These are phyloP conservation scores for Dryobotodes eremita DNA, from an alignment of 2,888 invertebrate genomes.

Conservation along the genomic window DNA sequence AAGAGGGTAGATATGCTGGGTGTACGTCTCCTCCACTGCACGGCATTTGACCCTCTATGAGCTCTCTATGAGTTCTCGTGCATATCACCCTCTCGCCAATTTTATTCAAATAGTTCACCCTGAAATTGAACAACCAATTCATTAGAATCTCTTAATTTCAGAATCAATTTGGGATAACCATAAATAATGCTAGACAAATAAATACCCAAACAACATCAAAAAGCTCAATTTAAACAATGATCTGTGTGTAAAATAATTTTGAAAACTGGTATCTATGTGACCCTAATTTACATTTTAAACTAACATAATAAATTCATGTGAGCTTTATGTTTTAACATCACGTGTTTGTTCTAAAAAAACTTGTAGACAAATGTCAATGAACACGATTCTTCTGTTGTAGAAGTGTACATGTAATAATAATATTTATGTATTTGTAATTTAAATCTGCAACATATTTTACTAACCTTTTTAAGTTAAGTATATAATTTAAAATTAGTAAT, in stretches of 20 bases:
- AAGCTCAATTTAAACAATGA: not conserved
- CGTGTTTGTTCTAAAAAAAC: conserved; percentile 9
- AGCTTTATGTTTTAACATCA: conserved; percentile 9
- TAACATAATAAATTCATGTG: conserved; percentile 4
- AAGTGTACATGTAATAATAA: not conserved
- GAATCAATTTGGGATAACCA: not conserved
- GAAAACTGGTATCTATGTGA: conserved; percentile 12
- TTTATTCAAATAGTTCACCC: not conserved
- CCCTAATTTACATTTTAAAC: conserved; percentile 21
- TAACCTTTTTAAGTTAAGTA: not conserved
- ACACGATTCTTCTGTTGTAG: not conserved
- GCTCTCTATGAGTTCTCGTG: not conserved
- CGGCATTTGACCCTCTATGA: too few species aligned
- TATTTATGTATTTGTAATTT: too few species aligned
- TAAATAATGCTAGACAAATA: not conserved
- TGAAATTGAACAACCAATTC: not conserved
- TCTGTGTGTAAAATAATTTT: not conserved
- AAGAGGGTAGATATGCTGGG: too few species aligned
- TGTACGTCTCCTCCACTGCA: too few species aligned
- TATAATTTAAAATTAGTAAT: not conserved
- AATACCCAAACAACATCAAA: not conserved
- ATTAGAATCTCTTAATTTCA: too few species aligned
- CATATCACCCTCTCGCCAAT: not conserved
- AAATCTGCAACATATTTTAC: too few species aligned
- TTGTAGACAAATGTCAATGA: not conserved